phyloP scores from a whole-genome alignment of 37 sponge, comb jelly and placozoan species.

The Axinella damicornis region DNA sequence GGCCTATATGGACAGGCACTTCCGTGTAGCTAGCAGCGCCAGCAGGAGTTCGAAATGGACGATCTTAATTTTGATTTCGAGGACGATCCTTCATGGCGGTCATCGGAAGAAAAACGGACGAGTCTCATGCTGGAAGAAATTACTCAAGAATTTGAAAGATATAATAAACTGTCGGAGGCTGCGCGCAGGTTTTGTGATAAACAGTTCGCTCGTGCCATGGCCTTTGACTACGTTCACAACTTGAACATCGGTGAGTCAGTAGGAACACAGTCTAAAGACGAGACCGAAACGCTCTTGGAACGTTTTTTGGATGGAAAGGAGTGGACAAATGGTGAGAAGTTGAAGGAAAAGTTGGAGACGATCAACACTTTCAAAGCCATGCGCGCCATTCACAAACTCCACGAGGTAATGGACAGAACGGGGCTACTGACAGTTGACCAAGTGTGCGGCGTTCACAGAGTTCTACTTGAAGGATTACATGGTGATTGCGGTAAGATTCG shows the following conservation, averaged over 20 bases:
- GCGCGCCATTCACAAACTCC: background rate
- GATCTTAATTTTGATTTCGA: too few species aligned
- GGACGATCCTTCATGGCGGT: too few species aligned
- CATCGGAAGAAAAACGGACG: too few species aligned
- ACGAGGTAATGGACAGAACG: constrained; percentile 31
- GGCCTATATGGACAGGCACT: too few species aligned
- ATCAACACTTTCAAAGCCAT: constrained; percentile 50
- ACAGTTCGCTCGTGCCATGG: constrained; percentile 43
- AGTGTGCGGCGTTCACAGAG: constrained; percentile 38
- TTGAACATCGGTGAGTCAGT: constrained; percentile 55
- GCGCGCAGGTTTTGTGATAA: constrained; percentile 16
- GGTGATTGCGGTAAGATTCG: constrained; percentile 41
- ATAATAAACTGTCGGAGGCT: background rate
- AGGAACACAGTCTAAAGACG: constrained; percentile 34
- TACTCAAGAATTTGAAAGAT: background rate
- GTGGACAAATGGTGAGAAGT: background rate
- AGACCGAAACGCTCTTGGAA: constrained; percentile 19
- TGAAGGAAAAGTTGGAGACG: constrained; percentile 25
- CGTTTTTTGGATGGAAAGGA: background rate
- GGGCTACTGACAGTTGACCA: constrained; percentile 59
- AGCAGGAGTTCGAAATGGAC: too few species aligned
- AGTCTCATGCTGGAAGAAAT: constrained; percentile 14
- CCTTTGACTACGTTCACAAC: constrained; percentile 43
- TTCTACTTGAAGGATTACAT: constrained; percentile 46
- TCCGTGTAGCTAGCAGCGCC: too few species aligned